These are phyloP conservation scores for Neodon shergylaensis DNA, from an alignment of 2,113 vertebrate genomes.

Conservation along the genomic window DNA sequence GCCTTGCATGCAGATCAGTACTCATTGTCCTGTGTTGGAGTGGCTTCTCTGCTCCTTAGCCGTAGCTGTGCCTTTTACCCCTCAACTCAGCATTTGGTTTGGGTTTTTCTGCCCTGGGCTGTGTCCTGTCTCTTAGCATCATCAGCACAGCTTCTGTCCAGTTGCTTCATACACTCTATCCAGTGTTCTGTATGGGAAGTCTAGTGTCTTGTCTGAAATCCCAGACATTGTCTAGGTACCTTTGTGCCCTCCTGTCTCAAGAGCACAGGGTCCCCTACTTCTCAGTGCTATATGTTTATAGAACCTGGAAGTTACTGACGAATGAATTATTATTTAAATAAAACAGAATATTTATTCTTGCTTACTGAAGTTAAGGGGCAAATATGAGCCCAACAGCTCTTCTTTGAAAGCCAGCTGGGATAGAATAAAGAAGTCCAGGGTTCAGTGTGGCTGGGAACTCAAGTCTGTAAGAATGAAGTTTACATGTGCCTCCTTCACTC, in stretches of 20 bases:
- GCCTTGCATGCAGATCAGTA: background rate
- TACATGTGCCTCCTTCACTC: background rate
- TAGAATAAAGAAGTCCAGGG: background rate
- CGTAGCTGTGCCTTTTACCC: background rate
- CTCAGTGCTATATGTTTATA: background rate
- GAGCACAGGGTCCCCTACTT: background rate
- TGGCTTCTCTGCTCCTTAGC: background rate
- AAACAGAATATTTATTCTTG: constrained; percentile 8
- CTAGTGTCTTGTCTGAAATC: constrained; percentile 11
- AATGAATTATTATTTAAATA: background rate
- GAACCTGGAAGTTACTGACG: background rate
- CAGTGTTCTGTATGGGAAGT: background rate
- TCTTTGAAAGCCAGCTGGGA: background rate
- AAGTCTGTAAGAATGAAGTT: background rate
- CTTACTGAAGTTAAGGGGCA: background rate
- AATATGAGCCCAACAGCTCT: background rate
- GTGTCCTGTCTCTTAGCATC: background rate
- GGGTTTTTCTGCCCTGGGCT: background rate
- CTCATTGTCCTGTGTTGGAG: background rate
- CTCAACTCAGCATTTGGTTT: background rate
- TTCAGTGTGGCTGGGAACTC: background rate
- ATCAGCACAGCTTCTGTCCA: background rate
- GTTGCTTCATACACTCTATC: background rate
- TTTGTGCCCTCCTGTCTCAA: background rate
- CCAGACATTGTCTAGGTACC: background rate